Evolutionary conservation across 2,888 invertebrate genomes (phyloP).

Genomic region (Embidobia sp.): DNA sequence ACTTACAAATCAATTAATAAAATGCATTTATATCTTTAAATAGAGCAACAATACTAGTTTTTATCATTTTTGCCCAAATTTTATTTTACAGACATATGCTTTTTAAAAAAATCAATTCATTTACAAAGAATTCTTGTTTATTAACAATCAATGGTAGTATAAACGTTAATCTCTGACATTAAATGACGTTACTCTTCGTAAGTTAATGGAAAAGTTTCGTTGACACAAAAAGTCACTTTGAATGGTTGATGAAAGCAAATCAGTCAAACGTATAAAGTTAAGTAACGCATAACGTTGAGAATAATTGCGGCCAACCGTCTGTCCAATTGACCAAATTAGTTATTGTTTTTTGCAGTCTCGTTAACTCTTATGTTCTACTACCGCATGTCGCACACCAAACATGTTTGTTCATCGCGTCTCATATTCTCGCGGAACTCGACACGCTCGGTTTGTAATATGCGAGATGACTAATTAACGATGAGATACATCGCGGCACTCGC

Average conservation of each 20-base stretch:
- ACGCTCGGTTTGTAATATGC: constrained; percentile 52
- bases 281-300: constrained; percentile 71
- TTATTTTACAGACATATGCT: no score
- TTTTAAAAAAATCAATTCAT: no score
- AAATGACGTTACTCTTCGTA: no score
- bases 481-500: constrained; percentile 20
- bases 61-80: no score
- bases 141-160: no score
- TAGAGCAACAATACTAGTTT: no score
- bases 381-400: constrained; percentile 39
- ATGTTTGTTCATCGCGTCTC: constrained; percentile 46
- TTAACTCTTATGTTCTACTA: constrained; percentile 35
- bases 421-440: constrained; percentile 57
- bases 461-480: constrained; percentile 60
- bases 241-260: constrained; percentile 8
- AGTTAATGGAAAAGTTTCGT: background rate
- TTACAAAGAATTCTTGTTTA: no score
- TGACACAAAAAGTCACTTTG: background rate
- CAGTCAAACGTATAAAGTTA: constrained; percentile 26
- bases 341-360: constrained; percentile 51
- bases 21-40: no score
- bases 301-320: constrained; percentile 72
- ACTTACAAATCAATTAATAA: no score
- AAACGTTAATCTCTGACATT: no score
- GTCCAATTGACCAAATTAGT: constrained; percentile 72